Evolutionary conservation across 2,113 vertebrate species (phyloP).

Genomic region (Syngnathoides biaculeatus): DNA sequence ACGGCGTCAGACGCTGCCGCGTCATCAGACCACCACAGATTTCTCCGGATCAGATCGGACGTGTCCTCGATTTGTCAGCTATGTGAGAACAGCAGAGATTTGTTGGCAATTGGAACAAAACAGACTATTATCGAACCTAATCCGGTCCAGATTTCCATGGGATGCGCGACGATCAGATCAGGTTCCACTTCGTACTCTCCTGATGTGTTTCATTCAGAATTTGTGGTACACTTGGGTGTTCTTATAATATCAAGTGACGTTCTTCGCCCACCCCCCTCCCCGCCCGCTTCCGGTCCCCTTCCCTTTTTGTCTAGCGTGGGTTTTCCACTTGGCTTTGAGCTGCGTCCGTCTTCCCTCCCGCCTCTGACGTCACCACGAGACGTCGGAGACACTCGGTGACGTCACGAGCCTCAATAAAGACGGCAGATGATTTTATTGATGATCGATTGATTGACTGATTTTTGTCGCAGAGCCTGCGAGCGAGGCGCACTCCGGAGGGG

Average conservation of each 20-base stretch:
- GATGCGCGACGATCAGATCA: not conserved
- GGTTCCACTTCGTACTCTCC: not conserved
- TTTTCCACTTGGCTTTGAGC: constrained; percentile 67
- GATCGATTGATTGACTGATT: no score
- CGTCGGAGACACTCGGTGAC: constrained; percentile 61
- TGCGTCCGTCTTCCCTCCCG: constrained; percentile 32
- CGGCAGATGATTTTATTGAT: no score
- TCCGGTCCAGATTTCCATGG: not conserved
- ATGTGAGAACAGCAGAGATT: no score
- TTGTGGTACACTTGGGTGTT: not conserved
- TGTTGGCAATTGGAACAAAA: not conserved
- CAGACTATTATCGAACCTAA: not conserved
- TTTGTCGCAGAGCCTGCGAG: constrained; percentile 54
- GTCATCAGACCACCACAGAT: not conserved
- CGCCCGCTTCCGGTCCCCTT: not conserved
- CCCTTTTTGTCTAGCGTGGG: constrained; percentile 48
- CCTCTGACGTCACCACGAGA: constrained; percentile 59
- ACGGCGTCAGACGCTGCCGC: not conserved
- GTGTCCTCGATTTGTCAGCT: no score
- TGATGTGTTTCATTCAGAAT: not conserved
- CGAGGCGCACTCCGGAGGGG: not conserved
- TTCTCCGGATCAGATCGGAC: not conserved
- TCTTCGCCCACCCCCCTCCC: not conserved
- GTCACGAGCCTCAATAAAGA: constrained; percentile 48
- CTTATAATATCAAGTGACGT: not conserved